Base-by-base conservation (phyloP, 2,113 vertebrate species). In the Zapornia atra region DNA sequence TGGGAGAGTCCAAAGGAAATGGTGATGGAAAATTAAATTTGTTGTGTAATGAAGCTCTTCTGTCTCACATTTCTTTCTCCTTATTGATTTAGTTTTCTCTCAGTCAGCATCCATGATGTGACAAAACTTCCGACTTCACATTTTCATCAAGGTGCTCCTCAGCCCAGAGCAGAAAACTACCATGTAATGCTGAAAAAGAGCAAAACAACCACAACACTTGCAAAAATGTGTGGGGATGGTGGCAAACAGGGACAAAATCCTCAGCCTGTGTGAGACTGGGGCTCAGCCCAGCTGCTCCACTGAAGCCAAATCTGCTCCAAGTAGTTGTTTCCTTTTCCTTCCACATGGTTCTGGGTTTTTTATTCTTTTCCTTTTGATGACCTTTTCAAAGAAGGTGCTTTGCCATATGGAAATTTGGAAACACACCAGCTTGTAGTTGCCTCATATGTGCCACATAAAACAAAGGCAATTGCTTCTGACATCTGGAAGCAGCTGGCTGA, bases 391-490 rank as follows among this genome's bases (percentile, higher is more conserved):
- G 26, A 84, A 71, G 63, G 29, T 59, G 31, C 40, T 90, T 88
- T 92, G 53, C 73, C 85, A 87, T 81, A 59, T 91, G 88, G 81
- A 81, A 79, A 83, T 64, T 48, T 4, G 5, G 78, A 82, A 18
- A 79, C 60, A 63, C 25, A 68, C 48, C 86, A 78, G 69, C 71
- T 87, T 83, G 63, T 91, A 61, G 28, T 85, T 88, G 46, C 56
- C 76, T 96, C 34, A 9, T 88, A 53, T 63, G 46, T 93, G 69
- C 88, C 93, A 92, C 88, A 92, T 94, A 63, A 96, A 96, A 96
- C 78, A 92, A 86, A 82, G 24, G 50, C 29, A 60, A 73, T 66
- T 50, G 36, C 29, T 88, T 46, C 18, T 0, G 0, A 70, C 72
- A 88, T 91, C 92, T 94, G 91, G 71, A 91, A 31, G 36, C 76